Conservation (phyloP, 1,140 invertebrate genomes). For the Anoplophora glabripennis region DNA sequence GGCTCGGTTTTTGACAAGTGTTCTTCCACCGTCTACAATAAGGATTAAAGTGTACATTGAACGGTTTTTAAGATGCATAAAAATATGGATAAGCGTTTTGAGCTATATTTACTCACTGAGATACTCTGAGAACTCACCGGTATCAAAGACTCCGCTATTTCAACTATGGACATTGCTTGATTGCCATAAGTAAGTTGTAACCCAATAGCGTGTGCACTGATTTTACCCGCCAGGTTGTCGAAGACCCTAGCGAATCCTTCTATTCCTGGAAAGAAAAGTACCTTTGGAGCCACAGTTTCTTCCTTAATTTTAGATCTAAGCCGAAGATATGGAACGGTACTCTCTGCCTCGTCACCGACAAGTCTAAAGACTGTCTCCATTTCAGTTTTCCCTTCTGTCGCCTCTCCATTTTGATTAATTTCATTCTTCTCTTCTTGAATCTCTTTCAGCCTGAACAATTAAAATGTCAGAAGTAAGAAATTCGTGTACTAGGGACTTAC, state of each 20-base stretch:
- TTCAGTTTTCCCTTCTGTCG: background rate
- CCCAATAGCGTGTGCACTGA: background rate
- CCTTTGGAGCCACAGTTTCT: constrained; percentile 34
- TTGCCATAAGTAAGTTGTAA: constrained; percentile 8
- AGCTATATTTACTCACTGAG: background rate
- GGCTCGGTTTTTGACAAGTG: constrained; percentile 13
- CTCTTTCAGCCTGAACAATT: constrained; percentile 12
- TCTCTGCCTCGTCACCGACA: background rate
- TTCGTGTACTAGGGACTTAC: constrained; percentile 10
- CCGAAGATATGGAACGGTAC: background rate
- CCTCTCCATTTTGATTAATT: background rate
- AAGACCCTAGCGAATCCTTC: constrained; percentile 11
- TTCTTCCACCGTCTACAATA: constrained; percentile 22
- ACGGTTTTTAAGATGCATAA: no score
- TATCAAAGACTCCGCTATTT: constrained; percentile 36
- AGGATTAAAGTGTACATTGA: background rate
- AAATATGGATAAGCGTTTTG: background rate
- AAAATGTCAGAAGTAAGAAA: background rate
- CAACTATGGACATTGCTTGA: background rate
- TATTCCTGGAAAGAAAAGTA: constrained; percentile 16
- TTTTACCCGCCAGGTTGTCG: background rate
- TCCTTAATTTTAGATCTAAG: background rate
- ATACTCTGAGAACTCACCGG: constrained; percentile 40
- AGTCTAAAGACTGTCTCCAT: background rate
- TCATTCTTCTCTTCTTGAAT: background rate